Base-by-base conservation (phyloP, 2,797 vertebrate genomes). In the Neostethus bicornis region DNA sequence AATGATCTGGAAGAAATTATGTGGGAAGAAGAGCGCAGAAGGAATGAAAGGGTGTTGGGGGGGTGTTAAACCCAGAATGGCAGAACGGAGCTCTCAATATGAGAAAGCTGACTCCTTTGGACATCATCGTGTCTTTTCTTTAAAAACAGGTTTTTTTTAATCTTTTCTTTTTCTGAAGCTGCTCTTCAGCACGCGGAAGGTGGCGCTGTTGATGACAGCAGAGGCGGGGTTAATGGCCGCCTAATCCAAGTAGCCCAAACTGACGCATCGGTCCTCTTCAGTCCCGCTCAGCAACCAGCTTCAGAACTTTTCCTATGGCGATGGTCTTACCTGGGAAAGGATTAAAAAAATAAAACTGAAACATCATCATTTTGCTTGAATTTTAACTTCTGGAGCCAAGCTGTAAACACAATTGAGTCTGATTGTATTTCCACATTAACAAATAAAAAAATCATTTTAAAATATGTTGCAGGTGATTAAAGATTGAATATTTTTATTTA, bases 11-110 rank as follows among this genome's bases (percentile, higher is more conserved):
- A 41, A 47, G 46, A 65, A 44, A 68, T 67, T 44, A 81, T 84
- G 70, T 81, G 58, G 60, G 77, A 50, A 63, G 70, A 61, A 62
- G 78, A 83, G 70, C 64, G 68, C 80, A 83, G 64, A 32, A 51
- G 66, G 77, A 54, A 61, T 54, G 62, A 70, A 70, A 60, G 39
- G 60, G 65, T 72, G 59, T 61, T 57, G 74, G 85, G 77, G 75
- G 92, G 93, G 89, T 93, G n/a, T n/a, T n/a, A n/a, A 92, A 91
- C 94, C 92, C 80, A 70, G 90, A 92, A 93, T 96, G 95, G 94
- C 94, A 96, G 95, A 96, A 95, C 95, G 93, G 95, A 98, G 96
- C 96, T 99, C 96, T 98, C 96, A 99, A 99, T 99, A 98, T 98
- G 96, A 99, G 96, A 99, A 96, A 96, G 96, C 96, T 93, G 94